phyloP scores from a whole-genome alignment of 2,797 vertebrate species.

The Notolepis coatsorum region DNA sequence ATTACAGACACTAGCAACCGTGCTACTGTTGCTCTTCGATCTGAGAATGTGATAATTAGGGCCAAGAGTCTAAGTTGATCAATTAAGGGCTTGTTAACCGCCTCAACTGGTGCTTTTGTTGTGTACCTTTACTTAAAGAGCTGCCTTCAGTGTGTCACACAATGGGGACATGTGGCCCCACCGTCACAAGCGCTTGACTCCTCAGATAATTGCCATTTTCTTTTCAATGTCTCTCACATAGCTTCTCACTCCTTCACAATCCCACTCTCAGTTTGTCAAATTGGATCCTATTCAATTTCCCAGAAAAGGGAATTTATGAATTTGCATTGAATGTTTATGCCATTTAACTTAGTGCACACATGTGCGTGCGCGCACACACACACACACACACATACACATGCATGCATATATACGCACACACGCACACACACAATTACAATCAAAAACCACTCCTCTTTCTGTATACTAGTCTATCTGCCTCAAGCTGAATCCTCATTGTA shows the following conservation, averaged over 20 bases:
- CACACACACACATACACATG: constrained; percentile 10
- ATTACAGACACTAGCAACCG: constrained; percentile 84
- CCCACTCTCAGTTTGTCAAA: constrained; percentile 41
- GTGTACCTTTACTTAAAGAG: constrained; percentile 72
- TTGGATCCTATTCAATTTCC: constrained; percentile 44
- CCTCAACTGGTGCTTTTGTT: constrained; percentile 71
- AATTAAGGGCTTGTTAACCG: constrained; percentile 78
- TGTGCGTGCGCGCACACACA: background rate
- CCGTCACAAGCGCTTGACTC: constrained; percentile 74
- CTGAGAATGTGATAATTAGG: constrained; percentile 85
- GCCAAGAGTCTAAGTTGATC: constrained; percentile 75
- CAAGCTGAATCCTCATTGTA: constrained; percentile 28
- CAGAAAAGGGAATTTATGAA: constrained; percentile 7
- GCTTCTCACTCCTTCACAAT: constrained; percentile 55
- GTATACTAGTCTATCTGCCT: constrained; percentile 1
- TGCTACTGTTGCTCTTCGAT: constrained; percentile 75
- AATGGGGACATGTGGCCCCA: constrained; percentile 69
- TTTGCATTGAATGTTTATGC: constrained; percentile 48
- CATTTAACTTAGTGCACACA: constrained; percentile 52
- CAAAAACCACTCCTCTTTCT: constrained; percentile 29
- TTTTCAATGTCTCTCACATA: constrained; percentile 53
- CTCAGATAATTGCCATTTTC: constrained; percentile 79
- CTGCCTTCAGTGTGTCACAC: constrained; percentile 69
- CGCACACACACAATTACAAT: constrained; percentile 13
- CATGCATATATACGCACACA: constrained; percentile 13